Conservation (phyloP, 2,797 vertebrate genomes). For the Gymnoscopelus braueri region DNA sequence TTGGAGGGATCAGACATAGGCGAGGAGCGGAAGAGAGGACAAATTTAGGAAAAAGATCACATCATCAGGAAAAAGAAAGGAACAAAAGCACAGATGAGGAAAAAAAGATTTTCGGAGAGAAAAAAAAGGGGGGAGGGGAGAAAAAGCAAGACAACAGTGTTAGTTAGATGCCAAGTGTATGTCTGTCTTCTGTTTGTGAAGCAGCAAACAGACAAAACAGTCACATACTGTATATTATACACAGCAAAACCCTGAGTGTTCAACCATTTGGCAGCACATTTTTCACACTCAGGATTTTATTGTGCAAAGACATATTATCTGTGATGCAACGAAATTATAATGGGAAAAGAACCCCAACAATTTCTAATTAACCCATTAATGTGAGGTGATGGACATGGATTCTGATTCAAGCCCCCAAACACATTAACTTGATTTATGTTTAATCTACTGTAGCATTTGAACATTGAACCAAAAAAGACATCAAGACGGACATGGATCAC, state of each 20-base stretch:
- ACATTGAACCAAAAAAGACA: too few species aligned
- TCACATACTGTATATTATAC: constrained; percentile 12
- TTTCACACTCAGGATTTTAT: too few species aligned
- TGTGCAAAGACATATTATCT: constrained; percentile 44
- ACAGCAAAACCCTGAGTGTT: too few species aligned
- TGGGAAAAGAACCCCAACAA: constrained; percentile 2
- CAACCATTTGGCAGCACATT: too few species aligned
- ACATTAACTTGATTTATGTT: constrained; percentile 1
- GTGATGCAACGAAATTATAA: constrained; percentile 66
- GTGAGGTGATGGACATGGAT: background rate
- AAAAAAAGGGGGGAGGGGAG: constrained; percentile 1
- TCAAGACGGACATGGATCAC: too few species aligned
- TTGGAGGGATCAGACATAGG: background rate
- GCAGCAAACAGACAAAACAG: constrained; percentile 25
- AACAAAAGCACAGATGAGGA: background rate
- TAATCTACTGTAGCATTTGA: background rate
- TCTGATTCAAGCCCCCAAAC: background rate
- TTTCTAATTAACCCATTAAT: background rate
- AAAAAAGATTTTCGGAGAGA: constrained; percentile 5
- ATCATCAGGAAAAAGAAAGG: constrained; percentile 25
- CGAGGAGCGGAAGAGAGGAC: constrained; percentile 18
- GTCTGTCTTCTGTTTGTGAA: constrained; percentile 26
- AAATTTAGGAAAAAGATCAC: constrained; percentile 34
- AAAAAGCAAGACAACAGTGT: constrained; percentile 67
- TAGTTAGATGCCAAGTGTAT: constrained; percentile 49